A percentile compares a stretch with the other conserved stretches of the same genome.
Evolutionary conservation across 2,888 invertebrate species (phyloP).

Genomic region (Thelaira solivaga): DNA sequence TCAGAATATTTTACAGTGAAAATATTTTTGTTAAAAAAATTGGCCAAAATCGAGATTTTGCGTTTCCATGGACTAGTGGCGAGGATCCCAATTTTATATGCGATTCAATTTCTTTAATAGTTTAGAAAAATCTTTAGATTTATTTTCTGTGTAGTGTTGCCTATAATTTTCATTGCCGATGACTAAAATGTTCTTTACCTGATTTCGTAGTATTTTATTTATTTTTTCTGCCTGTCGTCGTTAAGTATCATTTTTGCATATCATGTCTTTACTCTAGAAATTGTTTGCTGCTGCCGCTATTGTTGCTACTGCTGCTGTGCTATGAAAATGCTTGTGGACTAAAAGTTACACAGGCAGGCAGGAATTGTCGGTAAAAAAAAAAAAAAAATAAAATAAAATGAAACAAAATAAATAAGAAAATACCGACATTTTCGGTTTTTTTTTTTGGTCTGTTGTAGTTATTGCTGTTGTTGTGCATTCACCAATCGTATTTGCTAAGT

Average conservation of each 20-base stretch:
- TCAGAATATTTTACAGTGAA: no score
- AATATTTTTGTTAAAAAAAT: no score
- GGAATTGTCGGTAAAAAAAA: conserved; percentile 20
- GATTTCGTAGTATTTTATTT: neutral
- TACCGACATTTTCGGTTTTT: conserved; percentile 42
- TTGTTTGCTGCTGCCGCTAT: conserved; percentile 12
- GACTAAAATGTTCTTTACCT: neutral
- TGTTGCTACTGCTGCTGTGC: conserved; percentile 9
- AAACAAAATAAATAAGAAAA: conserved; percentile 28
- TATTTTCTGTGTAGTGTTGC: neutral
- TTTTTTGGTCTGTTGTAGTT: neutral
- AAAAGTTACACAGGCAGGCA: conserved; percentile 32
- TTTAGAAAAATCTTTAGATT: neutral
- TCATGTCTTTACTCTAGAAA: conserved; percentile 24
- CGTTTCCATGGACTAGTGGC: no score
- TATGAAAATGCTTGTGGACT: conserved; percentile 16
- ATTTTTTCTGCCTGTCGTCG: conserved; percentile 16
- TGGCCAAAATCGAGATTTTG: no score
- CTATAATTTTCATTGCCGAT: neutral
- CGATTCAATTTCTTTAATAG: neutral
- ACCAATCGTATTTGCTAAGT: conserved; percentile 24
- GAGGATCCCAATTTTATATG: neutral
- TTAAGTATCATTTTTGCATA: conserved; percentile 52
- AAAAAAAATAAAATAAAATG: conserved; percentile 19
- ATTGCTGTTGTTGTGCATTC: neutral